Percentiles rank a stretch among this genome's conserved stretches.
Evolutionary conservation across 2,113 vertebrate species (phyloP).

Genomic region (Larimichthys crocea): DNA sequence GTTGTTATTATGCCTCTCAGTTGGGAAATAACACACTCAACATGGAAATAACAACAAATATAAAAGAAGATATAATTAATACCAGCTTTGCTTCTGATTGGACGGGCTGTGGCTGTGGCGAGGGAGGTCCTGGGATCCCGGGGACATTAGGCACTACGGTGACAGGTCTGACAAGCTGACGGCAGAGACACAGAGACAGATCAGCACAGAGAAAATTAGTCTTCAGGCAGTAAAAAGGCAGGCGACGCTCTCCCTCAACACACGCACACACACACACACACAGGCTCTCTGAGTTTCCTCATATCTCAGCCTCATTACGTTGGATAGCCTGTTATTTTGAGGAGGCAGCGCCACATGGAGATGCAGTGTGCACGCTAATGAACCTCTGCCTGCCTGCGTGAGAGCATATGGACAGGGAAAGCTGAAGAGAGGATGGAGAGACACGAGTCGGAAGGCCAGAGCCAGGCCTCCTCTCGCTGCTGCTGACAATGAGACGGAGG

Average conservation of each 20-base stretch:
- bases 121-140: conserved; percentile 97
- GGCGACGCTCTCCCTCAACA: conserved; percentile 37
- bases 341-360: conserved; percentile 81
- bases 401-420: conserved; percentile 79
- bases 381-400: conserved; percentile 78
- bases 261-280: conserved; percentile 11
- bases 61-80: conserved; percentile 67
- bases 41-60: conserved; percentile 47
- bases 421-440: conserved; percentile 73
- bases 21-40: conserved; percentile 40
- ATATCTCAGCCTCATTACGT: conserved; percentile 87
- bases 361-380: conserved; percentile 81
- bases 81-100: conserved; percentile 99
- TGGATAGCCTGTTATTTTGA: conserved; percentile 83
- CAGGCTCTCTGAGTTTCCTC: conserved; percentile 72
- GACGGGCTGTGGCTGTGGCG: conserved; percentile 87
- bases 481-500: conserved; percentile 62
- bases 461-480: conserved; percentile 62
- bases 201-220: conserved; percentile 78
- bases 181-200: conserved; percentile 80
- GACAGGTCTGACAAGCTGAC: conserved; percentile 98
- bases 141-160: conserved; percentile 99
- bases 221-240: conserved; percentile 62
- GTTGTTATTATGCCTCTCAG: conserved; percentile 41
- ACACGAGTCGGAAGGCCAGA: conserved; percentile 70